Evolutionary conservation across 2,113 vertebrate species (phyloP), one percentile per base, ranked within the genome.

Genomic region (Hypocryptadius cinnamomeus): DNA sequence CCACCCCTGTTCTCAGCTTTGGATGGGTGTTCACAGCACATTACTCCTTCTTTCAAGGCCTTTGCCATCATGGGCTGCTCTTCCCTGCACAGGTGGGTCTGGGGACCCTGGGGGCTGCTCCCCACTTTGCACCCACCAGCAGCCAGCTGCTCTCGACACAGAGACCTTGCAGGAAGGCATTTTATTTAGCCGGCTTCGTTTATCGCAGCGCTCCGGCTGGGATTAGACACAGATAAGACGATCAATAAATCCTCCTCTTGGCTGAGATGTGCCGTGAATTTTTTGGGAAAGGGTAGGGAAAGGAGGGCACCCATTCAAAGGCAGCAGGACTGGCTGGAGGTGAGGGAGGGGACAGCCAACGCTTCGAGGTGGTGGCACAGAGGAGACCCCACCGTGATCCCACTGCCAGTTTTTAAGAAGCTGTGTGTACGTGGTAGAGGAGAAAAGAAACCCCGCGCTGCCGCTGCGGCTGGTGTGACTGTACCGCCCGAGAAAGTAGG

Each of bases 161-260:
- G 64, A 63, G 91, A 90, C 79, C 85, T 92, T 91, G 87, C 68
- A 79, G 79, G 73, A 59, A 84, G 44, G 85, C 60, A 31, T 91
- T 89, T 92, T 77, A 65, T 92, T 87, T 48, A 66, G 76, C 60
- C 1, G 1, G 25, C 78, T 91, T 60, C 57, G 10, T 95, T 92
- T 90, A 95, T 92, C 79, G 6, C 9, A 4, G 68, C 1, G 5
- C 93, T 81, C 80, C 6, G 66, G 48, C 93, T 92, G 91, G 94
- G 93, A 93, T 96, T 93, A 96, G 94, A 71, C 59, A 39, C 82
- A 86, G 95, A 95, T 96, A 92, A 97, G 61, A 51, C n/a, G 28
- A 95, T 94, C 88, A 54, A 96, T 97, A 94, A 92, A 92, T 92
- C 81, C 93, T 93, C 68, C 92, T 81, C 85, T 78, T 45, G 64